phyloP scores from a whole-genome alignment of 2,113 vertebrate species.

The Cyanocitta stelleri region DNA sequence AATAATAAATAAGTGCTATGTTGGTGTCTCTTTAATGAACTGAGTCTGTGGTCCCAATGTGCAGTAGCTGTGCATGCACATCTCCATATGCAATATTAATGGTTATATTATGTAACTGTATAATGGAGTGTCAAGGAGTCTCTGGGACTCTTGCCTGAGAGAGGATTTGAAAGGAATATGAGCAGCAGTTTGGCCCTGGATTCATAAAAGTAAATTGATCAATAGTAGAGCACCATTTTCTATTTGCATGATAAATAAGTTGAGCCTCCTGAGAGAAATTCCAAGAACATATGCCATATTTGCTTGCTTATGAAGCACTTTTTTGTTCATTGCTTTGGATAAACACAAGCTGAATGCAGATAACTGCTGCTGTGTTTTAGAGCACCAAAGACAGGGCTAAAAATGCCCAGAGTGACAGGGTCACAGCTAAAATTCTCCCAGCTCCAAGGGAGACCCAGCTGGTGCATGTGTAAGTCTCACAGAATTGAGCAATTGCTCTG shows the following conservation, averaged over 20 bases:
- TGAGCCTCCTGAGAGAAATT: neutral
- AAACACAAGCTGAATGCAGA: neutral
- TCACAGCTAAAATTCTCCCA: neutral
- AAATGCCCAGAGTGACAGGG: neutral
- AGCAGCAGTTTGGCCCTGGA: neutral
- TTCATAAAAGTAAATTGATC: neutral
- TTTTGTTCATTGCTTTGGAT: neutral
- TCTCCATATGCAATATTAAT: constrained; percentile 15
- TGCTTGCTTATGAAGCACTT: neutral
- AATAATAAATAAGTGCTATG: constrained; percentile 1
- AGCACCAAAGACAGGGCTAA: neutral
- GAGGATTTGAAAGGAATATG: neutral
- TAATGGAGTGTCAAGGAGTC: neutral
- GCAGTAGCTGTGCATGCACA: neutral
- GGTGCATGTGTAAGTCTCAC: neutral
- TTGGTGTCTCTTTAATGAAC: neutral
- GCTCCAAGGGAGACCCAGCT: neutral
- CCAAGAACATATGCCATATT: neutral
- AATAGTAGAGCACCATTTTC: neutral
- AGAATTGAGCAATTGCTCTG: neutral
- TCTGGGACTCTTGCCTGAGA: neutral
- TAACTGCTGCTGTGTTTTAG: neutral
- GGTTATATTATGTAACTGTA: neutral
- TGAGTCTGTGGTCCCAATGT: neutral
- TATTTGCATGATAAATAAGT: neutral